phyloP scores from a whole-genome alignment of 1,140 invertebrate species.

The Drosophila funebris region DNA sequence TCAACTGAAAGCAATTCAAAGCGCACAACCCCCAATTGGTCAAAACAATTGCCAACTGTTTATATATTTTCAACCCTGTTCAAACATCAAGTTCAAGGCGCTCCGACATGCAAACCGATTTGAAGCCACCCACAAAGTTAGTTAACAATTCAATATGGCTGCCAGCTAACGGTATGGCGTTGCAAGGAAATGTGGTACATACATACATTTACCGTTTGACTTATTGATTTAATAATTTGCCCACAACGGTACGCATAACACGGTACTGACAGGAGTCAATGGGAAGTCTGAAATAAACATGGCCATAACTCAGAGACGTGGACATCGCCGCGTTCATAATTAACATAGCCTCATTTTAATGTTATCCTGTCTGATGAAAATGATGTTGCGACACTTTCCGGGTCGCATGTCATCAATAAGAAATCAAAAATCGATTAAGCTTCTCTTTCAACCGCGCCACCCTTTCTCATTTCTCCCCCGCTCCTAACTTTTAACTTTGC shows the following conservation, averaged over 20 bases:
- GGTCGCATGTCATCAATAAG: constrained; percentile 57
- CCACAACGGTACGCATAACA: neutral
- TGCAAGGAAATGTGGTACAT: neutral
- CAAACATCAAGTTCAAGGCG: constrained; percentile 65
- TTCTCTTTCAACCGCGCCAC: neutral
- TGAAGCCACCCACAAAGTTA: constrained; percentile 28
- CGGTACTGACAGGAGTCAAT: no score
- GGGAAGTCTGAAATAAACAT: constrained; percentile 22
- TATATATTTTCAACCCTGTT: neutral
- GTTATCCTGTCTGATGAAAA: constrained; percentile 45
- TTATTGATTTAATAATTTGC: constrained; percentile 68
- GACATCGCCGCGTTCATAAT: constrained; percentile 39
- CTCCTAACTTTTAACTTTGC: constrained; percentile 10
- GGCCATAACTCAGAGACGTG: constrained; percentile 2
- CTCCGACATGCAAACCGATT: constrained; percentile 18
- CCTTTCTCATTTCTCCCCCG: no score
- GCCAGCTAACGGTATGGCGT: neutral
- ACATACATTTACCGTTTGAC: neutral
- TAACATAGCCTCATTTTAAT: constrained; percentile 38
- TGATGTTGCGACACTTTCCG: constrained; percentile 24
- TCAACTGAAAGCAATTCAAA: neutral
- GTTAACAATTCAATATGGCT: constrained; percentile 40
- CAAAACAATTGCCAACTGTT: constrained; percentile 26
- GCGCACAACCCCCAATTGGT: constrained; percentile 33
- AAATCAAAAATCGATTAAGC: constrained; percentile 79